These are phyloP conservation scores for Chionoecetes opilio DNA, from an alignment of 1,140 invertebrate species.

Conservation along the genomic window DNA sequence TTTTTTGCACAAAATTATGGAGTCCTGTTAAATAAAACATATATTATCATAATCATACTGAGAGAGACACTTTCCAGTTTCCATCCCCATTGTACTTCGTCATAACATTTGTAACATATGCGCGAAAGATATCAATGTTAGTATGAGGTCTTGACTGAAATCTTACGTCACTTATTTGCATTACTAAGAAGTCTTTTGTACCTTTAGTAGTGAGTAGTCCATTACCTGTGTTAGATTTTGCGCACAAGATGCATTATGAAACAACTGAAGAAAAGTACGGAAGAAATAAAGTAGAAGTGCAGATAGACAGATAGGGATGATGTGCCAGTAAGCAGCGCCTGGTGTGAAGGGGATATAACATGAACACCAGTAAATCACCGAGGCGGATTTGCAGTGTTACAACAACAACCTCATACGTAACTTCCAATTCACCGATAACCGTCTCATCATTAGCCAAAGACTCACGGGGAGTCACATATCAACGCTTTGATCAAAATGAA, in stretches of 20 bases:
- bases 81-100: slow-evolving; percentile 70
- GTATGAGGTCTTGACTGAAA: slow-evolving; percentile 41
- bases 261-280: slow-evolving; percentile 42
- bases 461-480: no score
- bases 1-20: slow-evolving; percentile 73
- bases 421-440: no score
- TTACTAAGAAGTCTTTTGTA: slow-evolving; percentile 66
- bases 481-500: no score
- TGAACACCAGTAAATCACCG: no score
- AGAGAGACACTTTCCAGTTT: slow-evolving; percentile 56
- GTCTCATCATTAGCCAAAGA: no score
- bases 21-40: slow-evolving; percentile 24
- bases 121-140: slow-evolving; percentile 39
- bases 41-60: not conserved
- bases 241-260: slow-evolving; percentile 71
- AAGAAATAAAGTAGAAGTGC: slow-evolving; percentile 2
- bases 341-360: no score
- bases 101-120: slow-evolving; percentile 65
- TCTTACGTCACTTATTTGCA: slow-evolving; percentile 53
- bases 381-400: no score
- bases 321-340: no score
- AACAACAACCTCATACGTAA: no score
- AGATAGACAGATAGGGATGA: not conserved
- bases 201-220: slow-evolving; percentile 75
- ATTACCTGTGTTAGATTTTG: slow-evolving; percentile 60